Evolutionary conservation across 2,113 vertebrate genomes (phyloP).

Genomic region (Hemicordylus capensis): DNA sequence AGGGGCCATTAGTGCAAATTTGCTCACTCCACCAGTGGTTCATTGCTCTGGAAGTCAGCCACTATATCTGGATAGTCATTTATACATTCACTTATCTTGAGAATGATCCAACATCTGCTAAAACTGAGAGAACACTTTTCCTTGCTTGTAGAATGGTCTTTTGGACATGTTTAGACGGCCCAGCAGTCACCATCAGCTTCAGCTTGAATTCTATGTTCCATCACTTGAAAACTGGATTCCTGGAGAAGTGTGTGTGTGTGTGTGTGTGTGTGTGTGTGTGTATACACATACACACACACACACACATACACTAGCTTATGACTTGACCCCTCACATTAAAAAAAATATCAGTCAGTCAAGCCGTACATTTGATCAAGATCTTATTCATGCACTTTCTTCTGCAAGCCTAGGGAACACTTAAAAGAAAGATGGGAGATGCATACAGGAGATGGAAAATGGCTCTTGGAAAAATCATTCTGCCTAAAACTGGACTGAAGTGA

Average conservation of each 20-base stretch:
- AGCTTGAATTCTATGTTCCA: not conserved
- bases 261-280: too few relatives aligned
- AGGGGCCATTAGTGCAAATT: too few relatives aligned
- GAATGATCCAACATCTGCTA: not conserved
- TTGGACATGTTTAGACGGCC: not conserved
- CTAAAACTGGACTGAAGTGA: conserved; percentile 30
- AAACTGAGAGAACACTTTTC: not conserved
- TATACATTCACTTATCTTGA: not conserved
- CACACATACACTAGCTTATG: not conserved
- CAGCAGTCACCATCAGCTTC: not conserved
- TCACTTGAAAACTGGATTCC: not conserved
- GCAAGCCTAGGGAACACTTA: conserved; percentile 5
- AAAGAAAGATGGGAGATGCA: not conserved
- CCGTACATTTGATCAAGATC: not conserved
- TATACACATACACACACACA: too few relatives aligned
- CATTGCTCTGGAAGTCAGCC: too few relatives aligned
- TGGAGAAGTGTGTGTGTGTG: too few relatives aligned
- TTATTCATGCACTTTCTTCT: conserved; percentile 7
- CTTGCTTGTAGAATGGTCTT: not conserved
- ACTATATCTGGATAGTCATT: not conserved
- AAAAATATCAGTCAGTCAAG: not conserved
- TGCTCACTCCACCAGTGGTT: too few relatives aligned
- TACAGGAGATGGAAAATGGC: conserved; percentile 7
- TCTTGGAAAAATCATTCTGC: conserved; percentile 28
- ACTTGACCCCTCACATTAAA: not conserved